Percentiles rank a stretch among this genome's conserved stretches.
Conservation (phyloP, 2,113 vertebrate species). For the Rhabdomys dilectus region DNA sequence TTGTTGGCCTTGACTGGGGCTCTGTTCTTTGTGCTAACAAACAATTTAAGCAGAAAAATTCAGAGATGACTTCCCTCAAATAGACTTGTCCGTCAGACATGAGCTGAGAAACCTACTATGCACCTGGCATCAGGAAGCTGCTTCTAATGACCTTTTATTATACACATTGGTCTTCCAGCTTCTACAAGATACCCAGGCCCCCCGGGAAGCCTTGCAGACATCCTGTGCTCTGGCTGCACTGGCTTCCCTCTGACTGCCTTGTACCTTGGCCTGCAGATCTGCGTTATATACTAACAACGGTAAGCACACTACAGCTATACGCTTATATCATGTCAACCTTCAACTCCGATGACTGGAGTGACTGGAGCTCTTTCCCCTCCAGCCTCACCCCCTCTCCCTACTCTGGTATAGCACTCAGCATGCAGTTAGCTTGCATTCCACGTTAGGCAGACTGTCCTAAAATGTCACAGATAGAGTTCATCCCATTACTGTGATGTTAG, state of each 20-base stretch:
- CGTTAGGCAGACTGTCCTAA: background rate
- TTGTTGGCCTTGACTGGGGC: conserved; percentile 56
- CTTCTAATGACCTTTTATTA: no score
- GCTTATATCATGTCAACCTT: fast-evolving
- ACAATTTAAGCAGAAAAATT: background rate
- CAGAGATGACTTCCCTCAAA: background rate
- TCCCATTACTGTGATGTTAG: background rate
- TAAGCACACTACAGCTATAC: fast-evolving
- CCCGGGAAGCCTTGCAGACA: background rate
- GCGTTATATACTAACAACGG: fast-evolving
- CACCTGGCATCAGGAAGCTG: background rate
- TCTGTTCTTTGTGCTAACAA: conserved; percentile 55
- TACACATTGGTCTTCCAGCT: fast-evolving
- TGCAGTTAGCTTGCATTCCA: background rate
- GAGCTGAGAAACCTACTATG: background rate
- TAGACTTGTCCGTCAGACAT: background rate
- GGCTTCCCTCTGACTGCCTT: background rate
- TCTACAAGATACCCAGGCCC: background rate
- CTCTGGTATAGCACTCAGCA: fast-evolving
- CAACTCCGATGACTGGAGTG: fast-evolving
- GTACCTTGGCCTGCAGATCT: background rate
- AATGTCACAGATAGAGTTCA: background rate
- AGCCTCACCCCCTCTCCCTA: no score
- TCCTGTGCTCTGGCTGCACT: fast-evolving
- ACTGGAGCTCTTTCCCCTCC: background rate